Evolutionary conservation across 2,797 vertebrate genomes (phyloP).

Genomic region (Danio albolineatus): DNA sequence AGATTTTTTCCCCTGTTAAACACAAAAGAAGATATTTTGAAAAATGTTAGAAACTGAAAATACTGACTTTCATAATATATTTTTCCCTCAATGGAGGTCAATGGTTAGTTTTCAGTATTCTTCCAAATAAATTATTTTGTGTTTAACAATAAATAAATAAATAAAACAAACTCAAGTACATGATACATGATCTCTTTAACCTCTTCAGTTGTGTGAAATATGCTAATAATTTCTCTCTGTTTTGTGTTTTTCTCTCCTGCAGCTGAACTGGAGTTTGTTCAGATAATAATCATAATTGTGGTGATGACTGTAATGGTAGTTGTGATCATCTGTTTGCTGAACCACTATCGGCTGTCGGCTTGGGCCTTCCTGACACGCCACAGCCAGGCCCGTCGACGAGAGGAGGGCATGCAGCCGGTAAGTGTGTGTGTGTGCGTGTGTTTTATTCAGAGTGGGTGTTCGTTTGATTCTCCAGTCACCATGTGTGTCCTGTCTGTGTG

Average conservation of each 20-base stretch:
- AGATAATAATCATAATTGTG: constrained; percentile 90
- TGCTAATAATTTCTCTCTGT: constrained; percentile 28
- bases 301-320: constrained; percentile 92
- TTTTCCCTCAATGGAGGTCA: too few relatives aligned
- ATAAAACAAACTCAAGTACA: too few relatives aligned
- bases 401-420: constrained; percentile 70
- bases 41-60: too few relatives aligned
- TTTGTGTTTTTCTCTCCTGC: constrained; percentile 61
- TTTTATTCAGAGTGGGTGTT: constrained; percentile 42
- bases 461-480: constrained; percentile 31
- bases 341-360: constrained; percentile 87
- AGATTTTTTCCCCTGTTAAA: too few relatives aligned
- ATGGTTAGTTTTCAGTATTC: too few relatives aligned
- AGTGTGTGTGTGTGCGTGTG: constrained; percentile 40
- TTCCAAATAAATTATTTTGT: too few relatives aligned
- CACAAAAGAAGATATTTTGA: too few relatives aligned
- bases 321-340: constrained; percentile 88
- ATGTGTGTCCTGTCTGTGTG: constrained; percentile 51
- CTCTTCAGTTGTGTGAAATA: background rate
- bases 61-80: too few relatives aligned
- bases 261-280: constrained; percentile 92
- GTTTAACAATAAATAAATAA: too few relatives aligned
- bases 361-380: constrained; percentile 85
- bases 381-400: constrained; percentile 80
- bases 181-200: too few relatives aligned